Evolutionary conservation across 2,797 vertebrate species (phyloP).

Genomic region (Neostethus bicornis): DNA sequence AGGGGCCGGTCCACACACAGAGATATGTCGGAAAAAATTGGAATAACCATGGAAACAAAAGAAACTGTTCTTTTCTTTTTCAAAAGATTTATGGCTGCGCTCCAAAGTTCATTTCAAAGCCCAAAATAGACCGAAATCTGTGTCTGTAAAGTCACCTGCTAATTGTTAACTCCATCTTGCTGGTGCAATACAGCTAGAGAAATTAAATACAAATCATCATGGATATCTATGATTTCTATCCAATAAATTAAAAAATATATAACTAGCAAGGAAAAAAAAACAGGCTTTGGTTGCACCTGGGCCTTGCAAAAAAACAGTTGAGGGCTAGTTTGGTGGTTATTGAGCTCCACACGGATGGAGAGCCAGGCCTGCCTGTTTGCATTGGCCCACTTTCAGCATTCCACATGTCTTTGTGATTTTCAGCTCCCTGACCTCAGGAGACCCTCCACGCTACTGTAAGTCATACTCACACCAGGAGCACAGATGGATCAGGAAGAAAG

Average conservation of each 20-base stretch:
- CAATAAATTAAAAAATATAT: background rate
- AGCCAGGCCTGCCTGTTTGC: conserved; percentile 78
- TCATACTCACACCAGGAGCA: conserved; percentile 72
- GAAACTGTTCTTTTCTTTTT: no score
- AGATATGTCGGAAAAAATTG: no score
- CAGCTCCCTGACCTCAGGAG: conserved; percentile 82
- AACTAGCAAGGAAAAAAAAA: background rate
- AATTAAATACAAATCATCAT: background rate
- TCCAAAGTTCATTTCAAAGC: background rate
- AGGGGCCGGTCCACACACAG: no score
- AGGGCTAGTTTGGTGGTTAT: conserved; percentile 49
- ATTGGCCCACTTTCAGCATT: conserved; percentile 80
- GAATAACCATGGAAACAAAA: no score
- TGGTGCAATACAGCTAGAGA: background rate
- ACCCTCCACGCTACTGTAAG: conserved; percentile 78
- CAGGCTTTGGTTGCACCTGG: conserved; percentile 21
- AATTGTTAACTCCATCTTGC: background rate
- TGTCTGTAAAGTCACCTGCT: background rate
- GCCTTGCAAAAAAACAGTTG: conserved; percentile 33
- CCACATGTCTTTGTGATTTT: conserved; percentile 85
- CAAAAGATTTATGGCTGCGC: no score
- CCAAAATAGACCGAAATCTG: background rate
- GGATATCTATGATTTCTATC: no score
- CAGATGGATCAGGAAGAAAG: conserved; percentile 66
- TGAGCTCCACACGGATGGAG: conserved; percentile 68